phyloP scores from a whole-genome alignment of 2,888 invertebrate genomes.

The Heliconius aoede region DNA sequence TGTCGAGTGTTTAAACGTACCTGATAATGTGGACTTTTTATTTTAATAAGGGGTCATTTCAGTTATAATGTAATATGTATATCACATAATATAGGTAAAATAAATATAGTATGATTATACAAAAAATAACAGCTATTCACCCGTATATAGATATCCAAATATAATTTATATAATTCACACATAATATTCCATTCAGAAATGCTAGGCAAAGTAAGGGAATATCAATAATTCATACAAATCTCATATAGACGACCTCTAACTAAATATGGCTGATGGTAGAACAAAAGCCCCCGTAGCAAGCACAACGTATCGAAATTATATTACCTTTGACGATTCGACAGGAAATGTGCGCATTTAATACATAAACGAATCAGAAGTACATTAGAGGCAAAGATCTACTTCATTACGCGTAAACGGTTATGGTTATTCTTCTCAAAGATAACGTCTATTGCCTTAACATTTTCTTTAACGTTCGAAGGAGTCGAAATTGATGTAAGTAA shows the following conservation, averaged over 20 bases:
- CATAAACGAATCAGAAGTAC: conserved; percentile 26
- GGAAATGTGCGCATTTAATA: neutral
- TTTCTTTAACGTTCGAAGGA: neutral
- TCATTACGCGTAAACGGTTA: conserved; percentile 28
- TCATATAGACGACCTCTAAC: neutral
- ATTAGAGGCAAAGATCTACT: conserved; percentile 25
- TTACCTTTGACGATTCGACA: conserved; percentile 23
- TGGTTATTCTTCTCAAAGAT: conserved; percentile 25
- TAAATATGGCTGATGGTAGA: conserved; percentile 15
- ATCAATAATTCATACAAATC: conserved; percentile 21
- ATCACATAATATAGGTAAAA: neutral
- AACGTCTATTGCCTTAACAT: conserved; percentile 24
- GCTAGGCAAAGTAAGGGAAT: neutral
- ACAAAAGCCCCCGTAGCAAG: conserved; percentile 13
- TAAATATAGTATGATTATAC: neutral
- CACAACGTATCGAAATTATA: conserved; percentile 17
- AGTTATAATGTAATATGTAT: too few relatives aligned
- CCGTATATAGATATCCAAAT: neutral
- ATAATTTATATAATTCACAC: neutral
- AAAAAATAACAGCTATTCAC: neutral
- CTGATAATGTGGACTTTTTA: neutral
- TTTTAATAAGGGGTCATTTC: conserved; percentile 8
- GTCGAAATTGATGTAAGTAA: neutral
- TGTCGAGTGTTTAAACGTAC: conserved; percentile 20
- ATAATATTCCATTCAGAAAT: conserved; percentile 3